Evolutionary conservation across 1,140 invertebrate genomes (phyloP), one percentile per base, ranked within the genome.

Genomic region (Ptiloglossa arizonensis): DNA sequence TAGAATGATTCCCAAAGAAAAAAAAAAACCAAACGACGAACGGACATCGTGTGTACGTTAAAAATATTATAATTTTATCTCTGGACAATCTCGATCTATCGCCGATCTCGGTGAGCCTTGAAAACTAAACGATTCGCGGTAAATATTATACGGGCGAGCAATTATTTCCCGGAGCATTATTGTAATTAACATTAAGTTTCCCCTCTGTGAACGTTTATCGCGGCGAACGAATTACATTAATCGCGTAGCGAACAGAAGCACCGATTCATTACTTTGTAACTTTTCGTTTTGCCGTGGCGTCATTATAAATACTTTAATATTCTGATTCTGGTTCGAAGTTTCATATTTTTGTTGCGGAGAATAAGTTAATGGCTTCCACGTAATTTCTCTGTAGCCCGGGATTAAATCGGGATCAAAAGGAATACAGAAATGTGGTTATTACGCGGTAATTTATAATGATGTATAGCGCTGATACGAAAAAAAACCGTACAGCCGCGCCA

Each of bases 341-440:
- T 44, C 22, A 52, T 70, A 59, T 13, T 67, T 67, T 67, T 35
- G 38, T 57, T 44, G 27, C 17, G 15, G 17, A 22, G 56, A 27
- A n/a, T 35, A 44, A 29, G 35, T 57, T 44, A 70, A 70, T 46
- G 17, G 68, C 41, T 32, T 22, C 11, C n/a, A 27, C n/a, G 41
- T 48, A 48, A 60, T 50, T 29, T 27, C 57, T 2, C 15, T 24
- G 56, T 24, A 50, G 24, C 27, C n/a, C 32, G 41, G 19, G 35
- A 60, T 62, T 46, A 48, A 72, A 29, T 48, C 29, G 22, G 17
- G 27, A 62, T 71, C 56, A 72, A 72, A 62, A 29, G 41, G 32
- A 38, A 50, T 22, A 27, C 19, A 22, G 22, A 54, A 41, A 52
- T 22, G 13, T 35, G 19, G 29, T 48, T 46, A 70, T 69, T 46